Evolutionary conservation across 92 coral and sea anemone species (phyloP).

Genomic region (Desmophyllum pertusum): DNA sequence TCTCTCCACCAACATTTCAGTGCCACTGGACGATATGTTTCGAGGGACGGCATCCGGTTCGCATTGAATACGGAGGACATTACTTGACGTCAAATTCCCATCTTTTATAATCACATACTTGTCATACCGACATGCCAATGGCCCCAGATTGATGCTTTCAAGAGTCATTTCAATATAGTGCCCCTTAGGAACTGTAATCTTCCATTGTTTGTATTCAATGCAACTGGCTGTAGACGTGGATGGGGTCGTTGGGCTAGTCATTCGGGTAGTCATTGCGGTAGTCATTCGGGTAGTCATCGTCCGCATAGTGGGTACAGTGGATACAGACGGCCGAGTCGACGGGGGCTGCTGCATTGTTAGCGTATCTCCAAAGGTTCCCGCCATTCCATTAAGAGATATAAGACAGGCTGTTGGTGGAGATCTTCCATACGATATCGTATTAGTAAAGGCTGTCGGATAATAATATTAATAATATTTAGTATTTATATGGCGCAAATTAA

Average conservation of each 20-base stretch:
- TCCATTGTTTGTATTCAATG: background rate
- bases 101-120: slow-evolving; percentile 18
- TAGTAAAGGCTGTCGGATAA: background rate
- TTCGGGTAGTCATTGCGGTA: background rate
- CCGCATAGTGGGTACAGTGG: background rate
- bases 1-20: slow-evolving; percentile 11
- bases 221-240: background rate
- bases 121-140: slow-evolving; percentile 9
- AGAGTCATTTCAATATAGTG: slow-evolving; percentile 30
- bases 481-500: too few relatives aligned
- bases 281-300: background rate
- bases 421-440: background rate
- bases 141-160: slow-evolving; percentile 10
- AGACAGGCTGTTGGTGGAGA: background rate
- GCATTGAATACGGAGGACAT: slow-evolving; percentile 15
- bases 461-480: too few relatives aligned
- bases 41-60: background rate
- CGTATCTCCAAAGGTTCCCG: slow-evolving; percentile 13
- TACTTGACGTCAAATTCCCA: background rate
- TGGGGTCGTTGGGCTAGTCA: background rate
- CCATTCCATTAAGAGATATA: background rate
- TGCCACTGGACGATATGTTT: slow-evolving; percentile 16
- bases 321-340: background rate
- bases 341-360: background rate
- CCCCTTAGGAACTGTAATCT: slow-evolving; percentile 17